Evolutionary conservation across 2,888 invertebrate genomes (phyloP).

Genomic region (Tetragonisca angustula): DNA sequence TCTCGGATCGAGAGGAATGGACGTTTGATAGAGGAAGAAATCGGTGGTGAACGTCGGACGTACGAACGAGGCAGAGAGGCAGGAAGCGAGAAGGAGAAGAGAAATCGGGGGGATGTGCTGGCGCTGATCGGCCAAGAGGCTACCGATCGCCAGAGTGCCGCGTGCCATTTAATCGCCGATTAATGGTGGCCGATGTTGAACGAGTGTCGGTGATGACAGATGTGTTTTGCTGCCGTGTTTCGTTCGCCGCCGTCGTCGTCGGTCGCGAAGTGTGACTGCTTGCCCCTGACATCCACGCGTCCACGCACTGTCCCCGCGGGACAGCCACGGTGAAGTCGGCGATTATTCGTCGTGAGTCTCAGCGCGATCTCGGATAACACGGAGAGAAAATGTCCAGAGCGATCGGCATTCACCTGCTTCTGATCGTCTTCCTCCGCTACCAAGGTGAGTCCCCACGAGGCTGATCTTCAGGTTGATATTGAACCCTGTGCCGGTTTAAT

Average conservation of each 20-base stretch:
- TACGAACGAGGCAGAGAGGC: background rate
- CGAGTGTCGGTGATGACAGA: constrained; percentile 80
- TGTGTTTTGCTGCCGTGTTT: constrained; percentile 67
- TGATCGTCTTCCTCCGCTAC: constrained; percentile 60
- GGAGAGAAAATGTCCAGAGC: constrained; percentile 47
- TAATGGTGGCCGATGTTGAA: constrained; percentile 70
- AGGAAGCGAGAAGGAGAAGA: background rate
- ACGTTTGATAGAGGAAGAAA: background rate
- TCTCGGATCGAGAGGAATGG: background rate
- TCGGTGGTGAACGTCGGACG: background rate
- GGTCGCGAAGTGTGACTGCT: constrained; percentile 51
- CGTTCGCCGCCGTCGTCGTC: constrained; percentile 54
- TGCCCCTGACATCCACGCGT: constrained; percentile 31
- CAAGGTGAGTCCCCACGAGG: constrained; percentile 56
- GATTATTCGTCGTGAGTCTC: constrained; percentile 1
- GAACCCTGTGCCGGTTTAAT: constrained; percentile 5
- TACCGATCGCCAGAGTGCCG: constrained; percentile 51
- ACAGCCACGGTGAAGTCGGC: constrained; percentile 13
- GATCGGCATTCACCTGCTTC: constrained; percentile 30
- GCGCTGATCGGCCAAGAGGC: constrained; percentile 16
- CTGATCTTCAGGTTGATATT: constrained; percentile 2
- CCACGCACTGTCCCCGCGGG: background rate
- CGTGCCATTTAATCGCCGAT: constrained; percentile 54
- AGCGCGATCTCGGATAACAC: constrained; percentile 11
- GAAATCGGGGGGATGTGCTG: constrained; percentile 8